Percentiles rank a stretch among this genome's conserved stretches.
Conservation (phyloP, 2,797 vertebrate genomes). For the Pitangus sulphuratus region DNA sequence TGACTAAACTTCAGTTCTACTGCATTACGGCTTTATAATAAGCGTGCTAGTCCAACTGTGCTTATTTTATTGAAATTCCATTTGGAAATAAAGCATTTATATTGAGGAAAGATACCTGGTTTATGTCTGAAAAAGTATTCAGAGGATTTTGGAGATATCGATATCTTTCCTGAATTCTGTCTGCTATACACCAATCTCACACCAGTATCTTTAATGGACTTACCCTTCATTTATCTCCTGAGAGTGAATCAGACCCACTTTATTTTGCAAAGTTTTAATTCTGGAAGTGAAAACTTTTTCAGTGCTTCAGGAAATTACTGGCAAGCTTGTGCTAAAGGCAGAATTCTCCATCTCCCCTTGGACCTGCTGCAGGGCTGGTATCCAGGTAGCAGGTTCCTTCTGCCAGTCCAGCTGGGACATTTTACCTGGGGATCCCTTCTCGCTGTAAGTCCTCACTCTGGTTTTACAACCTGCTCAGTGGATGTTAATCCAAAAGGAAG, state of each 20-base stretch:
- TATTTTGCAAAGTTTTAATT: conserved; percentile 32
- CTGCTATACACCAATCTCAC: conserved; percentile 40
- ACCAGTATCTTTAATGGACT: conserved; percentile 47
- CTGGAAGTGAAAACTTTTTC: conserved; percentile 17
- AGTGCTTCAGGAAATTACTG: neutral
- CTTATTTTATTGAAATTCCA: conserved; percentile 62
- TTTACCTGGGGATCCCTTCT: neutral
- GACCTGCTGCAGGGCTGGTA: neutral
- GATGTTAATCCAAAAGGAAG: neutral
- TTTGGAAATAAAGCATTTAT: conserved; percentile 54
- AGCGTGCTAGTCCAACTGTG: conserved; percentile 7
- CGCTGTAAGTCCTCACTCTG: accelerated
- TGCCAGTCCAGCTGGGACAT: neutral
- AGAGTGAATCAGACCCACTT: conserved; percentile 1
- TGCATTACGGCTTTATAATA: conserved; percentile 29
- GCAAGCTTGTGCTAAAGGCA: neutral
- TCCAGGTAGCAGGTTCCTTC: neutral
- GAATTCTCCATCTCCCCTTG: neutral
- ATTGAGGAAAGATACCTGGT: conserved; percentile 57
- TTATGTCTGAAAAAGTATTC: conserved; percentile 51
- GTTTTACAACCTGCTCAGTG: neutral
- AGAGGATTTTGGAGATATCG: conserved; percentile 48
- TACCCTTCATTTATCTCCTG: conserved; percentile 45
- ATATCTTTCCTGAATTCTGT: conserved; percentile 44
- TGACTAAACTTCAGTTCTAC: conserved; percentile 20